Evolutionary conservation across 23 tunicate species (phyloP).

Genomic region (Halocynthia aurantium): DNA sequence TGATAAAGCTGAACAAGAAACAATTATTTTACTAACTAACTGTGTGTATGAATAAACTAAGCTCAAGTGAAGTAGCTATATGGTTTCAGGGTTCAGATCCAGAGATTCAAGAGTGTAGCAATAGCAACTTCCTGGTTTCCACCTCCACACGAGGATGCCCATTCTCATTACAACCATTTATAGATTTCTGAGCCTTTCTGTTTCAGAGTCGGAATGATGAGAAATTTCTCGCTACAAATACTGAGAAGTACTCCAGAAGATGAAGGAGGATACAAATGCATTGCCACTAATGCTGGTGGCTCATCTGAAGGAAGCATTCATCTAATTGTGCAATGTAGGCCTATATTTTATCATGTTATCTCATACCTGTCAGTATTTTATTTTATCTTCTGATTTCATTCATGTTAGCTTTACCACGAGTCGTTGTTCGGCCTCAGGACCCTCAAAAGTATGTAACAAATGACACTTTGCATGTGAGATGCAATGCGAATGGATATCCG

Average conservation of each 20-base stretch:
- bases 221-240: slow-evolving; percentile 77
- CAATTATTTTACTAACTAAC: too few relatives aligned
- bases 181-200: neutral
- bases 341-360: neutral
- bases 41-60: too few relatives aligned
- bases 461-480: slow-evolving; percentile 23
- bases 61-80: too few relatives aligned
- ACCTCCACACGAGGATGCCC: too few relatives aligned
- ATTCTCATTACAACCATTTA: too few relatives aligned
- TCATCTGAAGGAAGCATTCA: slow-evolving; percentile 31
- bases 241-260: slow-evolving; percentile 48
- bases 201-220: slow-evolving; percentile 36
- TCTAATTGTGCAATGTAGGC: slow-evolving; percentile 72
- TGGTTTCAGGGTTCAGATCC: too few relatives aligned
- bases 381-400: neutral
- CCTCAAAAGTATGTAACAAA: slow-evolving; percentile 3
- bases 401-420: slow-evolving; percentile 8
- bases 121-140: too few relatives aligned
- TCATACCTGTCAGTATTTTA: neutral
- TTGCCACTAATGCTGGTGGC: slow-evolving; percentile 81
- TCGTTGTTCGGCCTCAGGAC: slow-evolving; percentile 8
- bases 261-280: slow-evolving; percentile 78
- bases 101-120: too few relatives aligned
- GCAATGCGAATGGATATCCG: slow-evolving; percentile 80
- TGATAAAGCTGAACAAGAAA: too few relatives aligned